Evolutionary conservation across 2,113 vertebrate species (phyloP).

Genomic region (Oreochromis tanganicae): DNA sequence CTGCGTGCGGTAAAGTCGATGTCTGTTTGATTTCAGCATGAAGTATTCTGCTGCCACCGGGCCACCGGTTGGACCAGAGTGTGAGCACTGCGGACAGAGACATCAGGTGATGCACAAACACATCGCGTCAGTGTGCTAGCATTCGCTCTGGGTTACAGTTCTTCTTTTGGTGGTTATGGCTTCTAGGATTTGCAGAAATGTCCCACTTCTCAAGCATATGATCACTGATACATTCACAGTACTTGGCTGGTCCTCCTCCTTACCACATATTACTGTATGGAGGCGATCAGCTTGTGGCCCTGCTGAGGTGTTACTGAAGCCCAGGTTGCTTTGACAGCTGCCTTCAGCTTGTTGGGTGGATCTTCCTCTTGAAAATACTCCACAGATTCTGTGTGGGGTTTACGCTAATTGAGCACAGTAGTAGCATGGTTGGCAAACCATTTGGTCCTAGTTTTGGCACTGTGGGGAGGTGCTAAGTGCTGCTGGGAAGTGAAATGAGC

Average conservation of each 20-base stretch:
- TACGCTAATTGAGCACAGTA: background rate
- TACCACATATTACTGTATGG: background rate
- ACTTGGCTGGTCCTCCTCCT: background rate
- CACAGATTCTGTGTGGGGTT: background rate
- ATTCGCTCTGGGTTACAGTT: background rate
- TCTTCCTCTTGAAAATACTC: background rate
- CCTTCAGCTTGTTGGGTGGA: background rate
- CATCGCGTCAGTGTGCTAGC: background rate
- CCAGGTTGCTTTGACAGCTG: background rate
- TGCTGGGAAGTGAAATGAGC: background rate
- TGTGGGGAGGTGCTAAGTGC: background rate
- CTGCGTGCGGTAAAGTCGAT: background rate
- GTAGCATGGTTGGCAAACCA: background rate
- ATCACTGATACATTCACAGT: background rate
- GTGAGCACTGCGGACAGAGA: conserved; percentile 84
- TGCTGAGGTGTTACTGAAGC: background rate
- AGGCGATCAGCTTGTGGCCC: background rate
- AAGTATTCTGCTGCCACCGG: conserved; percentile 84
- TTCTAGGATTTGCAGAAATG: background rate
- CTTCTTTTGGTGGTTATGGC: background rate
- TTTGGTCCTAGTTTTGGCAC: background rate
- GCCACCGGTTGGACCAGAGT: conserved; percentile 76
- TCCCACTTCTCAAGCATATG: background rate
- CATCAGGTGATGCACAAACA: conserved; percentile 75
- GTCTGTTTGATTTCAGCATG: conserved; percentile 67